Evolutionary conservation across 2,888 invertebrate species (phyloP).

Genomic region (Ceriagrion tenellum): DNA sequence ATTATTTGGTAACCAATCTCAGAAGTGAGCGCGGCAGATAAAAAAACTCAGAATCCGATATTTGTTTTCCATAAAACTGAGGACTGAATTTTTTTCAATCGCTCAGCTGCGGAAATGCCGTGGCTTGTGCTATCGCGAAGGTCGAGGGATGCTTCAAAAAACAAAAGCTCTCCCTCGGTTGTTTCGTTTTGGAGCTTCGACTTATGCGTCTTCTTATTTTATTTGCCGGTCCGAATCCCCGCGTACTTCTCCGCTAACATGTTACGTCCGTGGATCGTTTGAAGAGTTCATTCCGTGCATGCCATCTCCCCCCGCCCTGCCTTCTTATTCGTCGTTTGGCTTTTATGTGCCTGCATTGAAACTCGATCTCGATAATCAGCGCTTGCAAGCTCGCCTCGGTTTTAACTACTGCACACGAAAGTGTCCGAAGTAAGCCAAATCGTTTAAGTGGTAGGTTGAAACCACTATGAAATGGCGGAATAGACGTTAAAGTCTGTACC

Average conservation of each 20-base stretch:
- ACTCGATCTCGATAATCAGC: neutral
- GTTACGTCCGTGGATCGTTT: neutral
- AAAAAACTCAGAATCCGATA: neutral
- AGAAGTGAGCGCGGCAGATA: neutral
- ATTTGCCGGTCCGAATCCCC: neutral
- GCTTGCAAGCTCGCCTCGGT: neutral
- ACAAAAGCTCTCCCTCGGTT: neutral
- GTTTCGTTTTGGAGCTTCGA: neutral
- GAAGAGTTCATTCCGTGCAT: neutral
- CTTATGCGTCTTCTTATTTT: neutral
- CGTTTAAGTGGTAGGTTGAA: constrained; percentile 2
- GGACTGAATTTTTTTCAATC: neutral
- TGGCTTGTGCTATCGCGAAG: neutral
- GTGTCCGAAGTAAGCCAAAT: neutral
- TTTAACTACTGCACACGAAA: neutral
- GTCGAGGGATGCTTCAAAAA: neutral
- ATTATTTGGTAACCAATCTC: constrained; percentile 21
- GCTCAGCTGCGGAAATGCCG: neutral
- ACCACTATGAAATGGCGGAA: neutral
- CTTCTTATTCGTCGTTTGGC: neutral
- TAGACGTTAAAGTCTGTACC: neutral
- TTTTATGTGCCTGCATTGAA: neutral
- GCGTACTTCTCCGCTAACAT: neutral
- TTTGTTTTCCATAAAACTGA: neutral
- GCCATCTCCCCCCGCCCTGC: neutral